Conservation (phyloP, 2,113 vertebrate species). For the Meleagris gallopavo region DNA sequence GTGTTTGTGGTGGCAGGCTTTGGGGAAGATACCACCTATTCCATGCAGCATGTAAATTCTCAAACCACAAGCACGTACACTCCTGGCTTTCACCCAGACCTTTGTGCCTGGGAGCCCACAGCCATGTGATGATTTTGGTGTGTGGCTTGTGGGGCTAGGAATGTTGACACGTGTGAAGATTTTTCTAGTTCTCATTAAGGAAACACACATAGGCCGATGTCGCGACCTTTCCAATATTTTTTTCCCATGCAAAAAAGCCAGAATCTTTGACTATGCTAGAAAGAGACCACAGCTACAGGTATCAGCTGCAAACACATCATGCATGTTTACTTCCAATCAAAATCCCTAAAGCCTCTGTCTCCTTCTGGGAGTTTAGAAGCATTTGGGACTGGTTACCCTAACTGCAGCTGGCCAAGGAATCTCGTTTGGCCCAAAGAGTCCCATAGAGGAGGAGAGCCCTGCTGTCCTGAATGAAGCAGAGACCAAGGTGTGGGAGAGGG, state of each 20-base stretch:
- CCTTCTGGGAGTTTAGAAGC: not conserved
- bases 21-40: not conserved
- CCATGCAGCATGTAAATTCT: not conserved
- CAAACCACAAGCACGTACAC: not conserved
- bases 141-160: not conserved
- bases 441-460: not conserved
- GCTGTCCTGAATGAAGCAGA: not conserved
- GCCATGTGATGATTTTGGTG: not conserved
- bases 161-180: not conserved
- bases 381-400: not conserved
- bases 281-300: not conserved
- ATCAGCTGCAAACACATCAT: not conserved
- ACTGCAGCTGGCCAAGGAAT: not conserved
- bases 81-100: not conserved
- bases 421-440: not conserved
- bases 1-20: not conserved
- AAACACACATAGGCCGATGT: not conserved
- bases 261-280: not conserved
- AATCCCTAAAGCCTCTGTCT: not conserved
- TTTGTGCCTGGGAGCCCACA: not conserved
- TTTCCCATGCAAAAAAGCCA: not conserved
- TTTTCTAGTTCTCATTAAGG: not conserved
- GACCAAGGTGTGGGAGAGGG: accelerated
- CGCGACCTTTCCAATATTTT: not conserved
- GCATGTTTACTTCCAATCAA: not conserved